These are phyloP conservation scores for Strigamia maritima DNA, from an alignment of 2,888 invertebrate genomes.

Conservation along the genomic window DNA sequence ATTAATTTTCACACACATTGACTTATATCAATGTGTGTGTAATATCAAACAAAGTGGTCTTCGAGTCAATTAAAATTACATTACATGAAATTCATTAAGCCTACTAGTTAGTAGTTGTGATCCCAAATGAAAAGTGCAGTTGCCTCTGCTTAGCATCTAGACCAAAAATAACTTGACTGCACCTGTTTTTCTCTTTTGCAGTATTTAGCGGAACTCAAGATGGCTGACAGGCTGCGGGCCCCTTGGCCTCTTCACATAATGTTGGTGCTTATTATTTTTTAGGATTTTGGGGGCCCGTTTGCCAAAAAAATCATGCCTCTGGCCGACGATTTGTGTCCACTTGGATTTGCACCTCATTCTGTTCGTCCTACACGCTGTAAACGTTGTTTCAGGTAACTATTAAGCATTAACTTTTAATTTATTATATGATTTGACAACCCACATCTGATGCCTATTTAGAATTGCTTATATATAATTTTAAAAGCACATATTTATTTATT, in stretches of 20 bases:
- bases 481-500: too few species aligned
- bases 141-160: not conserved
- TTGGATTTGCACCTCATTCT: slow-evolving; percentile 91
- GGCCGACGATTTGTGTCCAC: slow-evolving; percentile 72
- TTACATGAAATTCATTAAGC: not conserved
- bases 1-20: too few species aligned
- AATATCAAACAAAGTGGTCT: not conserved
- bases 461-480: too few species aligned
- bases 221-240: slow-evolving; percentile 13
- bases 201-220: not conserved
- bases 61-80: not conserved
- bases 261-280: not conserved
- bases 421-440: too few species aligned
- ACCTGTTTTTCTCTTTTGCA: slow-evolving; percentile 10
- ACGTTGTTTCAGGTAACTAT: slow-evolving; percentile 72
- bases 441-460: too few species aligned
- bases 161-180: slow-evolving; percentile 9
- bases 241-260: not conserved
- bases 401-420: not conserved
- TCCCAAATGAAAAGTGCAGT: not conserved
- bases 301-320: slow-evolving; percentile 37
- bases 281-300: not conserved
- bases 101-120: not conserved
- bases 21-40: not conserved
- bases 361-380: slow-evolving; percentile 91